Evolutionary conservation across 2,797 vertebrate genomes (phyloP), one percentile per base, ranked within the genome.

Genomic region (Enteromius trimaculatus): DNA sequence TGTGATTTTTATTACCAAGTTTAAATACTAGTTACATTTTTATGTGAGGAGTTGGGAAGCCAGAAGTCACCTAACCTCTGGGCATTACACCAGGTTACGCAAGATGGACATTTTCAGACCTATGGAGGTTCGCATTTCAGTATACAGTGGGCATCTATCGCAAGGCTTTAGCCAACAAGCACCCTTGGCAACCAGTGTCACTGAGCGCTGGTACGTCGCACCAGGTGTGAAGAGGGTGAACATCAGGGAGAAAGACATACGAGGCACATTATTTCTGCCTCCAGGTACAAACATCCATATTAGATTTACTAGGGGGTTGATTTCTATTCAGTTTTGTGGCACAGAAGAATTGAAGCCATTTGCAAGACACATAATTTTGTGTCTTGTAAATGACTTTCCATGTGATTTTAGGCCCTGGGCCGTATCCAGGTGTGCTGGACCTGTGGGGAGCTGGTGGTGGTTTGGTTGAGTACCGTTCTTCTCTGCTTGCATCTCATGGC

Each of bases 401-500:
- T 60, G n/a, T 23, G n/a, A 26, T 60, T 7, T 60, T 60, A 60
- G 58, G 58, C 11, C 4, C 23, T 2, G 58, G 58, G 13, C 23
- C 58, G 1, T 26, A 26, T 1, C 58, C 58, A 60, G 58, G 58
- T 6, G 58, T 60, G 23, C 4, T 60, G 58, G 58, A 60, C 23
- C 11, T 60, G n/a, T 60, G 58, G 58, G 58, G 90, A 42, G 85
- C 85, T 17, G 87, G 88, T 44, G 89, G 23, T 2, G 4, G 58
- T 60, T 26, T 60, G 58, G 4, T 26, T 5, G 58, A 60, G 11
- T 60, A 60, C 4, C 58, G 58, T 26, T 60, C 89, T 10, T 82
- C 87, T 9, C 86, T 91, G 26, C 78, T 91, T 17, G 90, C 90
- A 2, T 90, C 90, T 62, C 86, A 88, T 60, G 89, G 90, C 11